Percentiles rank a stretch among this genome's conserved stretches.
These are phyloP conservation scores for Protobothrops flavoviridis DNA, from an alignment of 2,113 vertebrate species.

Conservation along the genomic window DNA sequence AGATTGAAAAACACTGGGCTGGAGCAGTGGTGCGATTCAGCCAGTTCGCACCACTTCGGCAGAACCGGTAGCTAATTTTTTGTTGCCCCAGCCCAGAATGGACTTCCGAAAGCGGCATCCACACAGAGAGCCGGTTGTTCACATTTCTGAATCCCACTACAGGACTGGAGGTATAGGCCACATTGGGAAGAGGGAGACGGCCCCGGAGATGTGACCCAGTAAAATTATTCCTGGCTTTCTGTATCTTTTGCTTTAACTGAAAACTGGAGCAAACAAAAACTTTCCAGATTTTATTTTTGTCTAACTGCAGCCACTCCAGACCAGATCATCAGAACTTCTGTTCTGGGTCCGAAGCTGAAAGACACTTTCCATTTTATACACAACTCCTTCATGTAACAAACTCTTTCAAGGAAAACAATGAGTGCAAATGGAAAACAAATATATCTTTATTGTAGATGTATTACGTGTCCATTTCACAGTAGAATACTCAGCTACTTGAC, in stretches of 20 bases:
- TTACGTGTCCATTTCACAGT: slow-evolving; percentile 13
- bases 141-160: no score
- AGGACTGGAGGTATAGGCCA: background rate
- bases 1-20: background rate
- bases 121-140: no score
- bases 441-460: slow-evolving; percentile 32
- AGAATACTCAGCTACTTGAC: slow-evolving; percentile 43
- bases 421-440: slow-evolving; percentile 31
- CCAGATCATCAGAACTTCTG: background rate
- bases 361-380: background rate
- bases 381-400: background rate
- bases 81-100: no score
- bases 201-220: background rate
- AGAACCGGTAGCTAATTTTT: no score
- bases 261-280: background rate
- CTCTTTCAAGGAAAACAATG: background rate
- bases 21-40: background rate
- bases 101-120: no score
- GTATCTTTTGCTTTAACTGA: background rate
- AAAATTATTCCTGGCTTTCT: background rate
- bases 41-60: fast-evolving
- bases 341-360: background rate
- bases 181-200: background rate
- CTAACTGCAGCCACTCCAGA: background rate
- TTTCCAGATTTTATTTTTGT: background rate